Conservation (phyloP, 2,113 vertebrate species). For the Brachypteracias leptosomus region DNA sequence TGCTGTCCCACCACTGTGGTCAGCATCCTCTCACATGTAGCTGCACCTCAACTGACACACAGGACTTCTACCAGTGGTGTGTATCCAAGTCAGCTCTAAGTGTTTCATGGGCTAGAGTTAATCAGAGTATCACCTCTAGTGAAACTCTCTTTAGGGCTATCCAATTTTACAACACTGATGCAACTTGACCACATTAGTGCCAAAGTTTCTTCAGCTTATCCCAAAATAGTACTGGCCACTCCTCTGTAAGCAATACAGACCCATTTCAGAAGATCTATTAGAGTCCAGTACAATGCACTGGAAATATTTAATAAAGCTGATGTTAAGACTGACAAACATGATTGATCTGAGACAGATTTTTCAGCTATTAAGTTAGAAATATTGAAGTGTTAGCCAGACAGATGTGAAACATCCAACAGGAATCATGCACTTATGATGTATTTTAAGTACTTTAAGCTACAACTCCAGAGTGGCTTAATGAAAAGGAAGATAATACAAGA, state of each 20-base stretch:
- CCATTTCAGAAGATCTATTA: neutral
- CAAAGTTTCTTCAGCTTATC: neutral
- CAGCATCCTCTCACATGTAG: rapidly evolving
- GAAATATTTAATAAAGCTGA: neutral
- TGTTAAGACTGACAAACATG: conserved; percentile 38
- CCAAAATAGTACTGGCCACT: neutral
- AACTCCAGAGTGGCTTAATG: conserved; percentile 19
- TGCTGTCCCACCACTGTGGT: rapidly evolving
- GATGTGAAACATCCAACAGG: conserved; percentile 52
- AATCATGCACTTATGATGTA: conserved; percentile 9
- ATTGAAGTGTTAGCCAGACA: conserved; percentile 48
- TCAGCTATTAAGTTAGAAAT: conserved; percentile 35
- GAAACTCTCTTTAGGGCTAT: neutral
- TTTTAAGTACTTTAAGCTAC: conserved; percentile 56
- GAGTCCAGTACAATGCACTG: neutral
- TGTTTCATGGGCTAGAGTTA: rapidly evolving
- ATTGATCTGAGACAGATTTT: conserved; percentile 37
- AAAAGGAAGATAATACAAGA: neutral
- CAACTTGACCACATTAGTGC: neutral
- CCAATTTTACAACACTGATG: neutral
- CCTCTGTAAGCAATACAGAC: neutral
- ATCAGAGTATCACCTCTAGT: neutral
- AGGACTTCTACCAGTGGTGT: neutral
- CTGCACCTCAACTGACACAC: neutral
- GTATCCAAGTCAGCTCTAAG: rapidly evolving